Base-by-base conservation (phyloP, 2,888 invertebrate species). In the Drosophila neotestacea region DNA sequence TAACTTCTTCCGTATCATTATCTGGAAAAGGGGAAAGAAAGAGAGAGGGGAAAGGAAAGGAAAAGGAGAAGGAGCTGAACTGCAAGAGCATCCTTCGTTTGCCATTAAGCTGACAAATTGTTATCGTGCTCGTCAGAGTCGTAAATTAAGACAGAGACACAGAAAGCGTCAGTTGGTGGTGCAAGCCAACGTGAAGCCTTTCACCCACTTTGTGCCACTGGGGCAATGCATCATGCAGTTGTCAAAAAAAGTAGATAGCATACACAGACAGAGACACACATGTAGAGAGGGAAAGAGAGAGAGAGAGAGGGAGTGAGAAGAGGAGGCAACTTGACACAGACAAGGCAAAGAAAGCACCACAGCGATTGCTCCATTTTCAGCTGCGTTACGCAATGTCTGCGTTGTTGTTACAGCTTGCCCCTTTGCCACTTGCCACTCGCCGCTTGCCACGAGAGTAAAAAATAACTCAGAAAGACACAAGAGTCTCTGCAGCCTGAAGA, bases 61-160 rank as follows among this genome's bases (percentile, higher is more conserved):
- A 16, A 4, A 36, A 10, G 30, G 22, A 32, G 16, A 10, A 30
- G 51, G 64, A 36, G 55, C 13, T 39, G 28, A 28, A 27, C 13
- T 36, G 22, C 38, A 46, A 36, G 52, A 13, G 72, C 88, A 85
- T 85, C 84, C 86, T 85, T 83, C 62, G 62, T 48, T 56, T 62
- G 81, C 85, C 85, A 87, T 85, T 86, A 87, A 86, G 81, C 86
- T 88, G 87, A 88, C 87, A 88, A 88, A 88, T 88, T 88, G 87
- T 88, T 88, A 88, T 88, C 88, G 87, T 66, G 69, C 65, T 48
- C 76, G 77, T 72, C 73, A 64, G 67, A 79, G 81, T 80, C 86
- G 84, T 85, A 85, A 85, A 85, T 85, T 85, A 78, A 82, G 84
- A 81, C 79, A 58, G 71, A 59, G 56, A 47, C 44, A 62, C 51